phyloP scores from a whole-genome alignment of 2,888 invertebrate species.

The Adelognathus sp. region DNA sequence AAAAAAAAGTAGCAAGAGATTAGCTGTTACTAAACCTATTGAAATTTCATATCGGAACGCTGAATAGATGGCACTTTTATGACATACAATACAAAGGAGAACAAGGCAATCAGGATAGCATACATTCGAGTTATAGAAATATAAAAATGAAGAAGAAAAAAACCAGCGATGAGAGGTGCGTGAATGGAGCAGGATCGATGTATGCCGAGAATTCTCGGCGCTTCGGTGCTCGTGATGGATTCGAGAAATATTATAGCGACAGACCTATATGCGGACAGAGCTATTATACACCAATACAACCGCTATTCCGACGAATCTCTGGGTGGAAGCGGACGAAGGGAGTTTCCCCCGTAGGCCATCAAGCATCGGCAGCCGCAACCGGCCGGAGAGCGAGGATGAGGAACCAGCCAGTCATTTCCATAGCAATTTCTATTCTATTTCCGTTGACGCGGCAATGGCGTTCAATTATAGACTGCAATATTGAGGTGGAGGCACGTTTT shows the following conservation, averaged over 20 bases:
- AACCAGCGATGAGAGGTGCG: background rate
- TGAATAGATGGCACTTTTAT: too few species aligned
- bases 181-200: constrained; percentile 21
- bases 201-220: background rate
- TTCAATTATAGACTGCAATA: constrained; percentile 79
- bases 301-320: constrained; percentile 23
- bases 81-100: background rate
- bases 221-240: background rate
- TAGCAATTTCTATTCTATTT: constrained; percentile 79
- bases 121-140: background rate
- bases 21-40: background rate
- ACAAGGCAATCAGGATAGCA: background rate
- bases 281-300: constrained; percentile 25
- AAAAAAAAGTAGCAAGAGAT: background rate
- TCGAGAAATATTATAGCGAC: constrained; percentile 30
- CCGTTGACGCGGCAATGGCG: constrained; percentile 77
- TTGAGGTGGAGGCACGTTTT: constrained; percentile 76
- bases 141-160: background rate
- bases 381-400: constrained; percentile 31
- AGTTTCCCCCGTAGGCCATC: constrained; percentile 16
- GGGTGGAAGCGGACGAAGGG: constrained; percentile 15
- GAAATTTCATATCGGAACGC: background rate
- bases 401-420: constrained; percentile 72
- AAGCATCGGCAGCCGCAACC: constrained; percentile 13
- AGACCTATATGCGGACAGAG: background rate